Evolutionary conservation across 2,797 vertebrate genomes (phyloP).

Genomic region (Microctenopoma stevenorrisi): DNA sequence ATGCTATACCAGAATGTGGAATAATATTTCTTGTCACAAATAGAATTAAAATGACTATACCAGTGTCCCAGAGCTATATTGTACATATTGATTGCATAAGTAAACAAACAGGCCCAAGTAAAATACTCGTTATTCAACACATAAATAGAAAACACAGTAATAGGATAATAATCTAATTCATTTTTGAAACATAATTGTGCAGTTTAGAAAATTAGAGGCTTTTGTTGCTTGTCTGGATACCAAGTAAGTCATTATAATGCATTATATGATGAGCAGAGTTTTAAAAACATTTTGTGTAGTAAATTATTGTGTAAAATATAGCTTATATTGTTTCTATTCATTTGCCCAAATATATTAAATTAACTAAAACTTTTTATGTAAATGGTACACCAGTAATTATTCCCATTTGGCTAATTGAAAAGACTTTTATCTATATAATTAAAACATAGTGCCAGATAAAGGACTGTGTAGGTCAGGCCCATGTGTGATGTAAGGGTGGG

Average conservation of each 20-base stretch:
- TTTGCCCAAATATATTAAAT: too few species aligned
- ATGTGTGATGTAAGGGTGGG: slow-evolving; percentile 18
- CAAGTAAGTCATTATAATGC: background rate
- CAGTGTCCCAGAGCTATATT: background rate
- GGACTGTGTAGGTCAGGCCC: background rate
- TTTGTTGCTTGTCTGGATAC: too few species aligned
- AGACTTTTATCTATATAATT: too few species aligned
- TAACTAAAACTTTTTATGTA: background rate
- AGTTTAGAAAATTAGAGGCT: background rate
- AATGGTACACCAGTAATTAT: background rate
- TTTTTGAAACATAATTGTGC: background rate
- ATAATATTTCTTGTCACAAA: background rate
- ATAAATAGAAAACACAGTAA: background rate
- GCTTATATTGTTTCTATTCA: too few species aligned
- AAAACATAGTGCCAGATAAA: background rate
- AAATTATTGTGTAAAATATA: background rate
- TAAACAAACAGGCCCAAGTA: background rate
- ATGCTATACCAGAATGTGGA: background rate
- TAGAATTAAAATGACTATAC: background rate
- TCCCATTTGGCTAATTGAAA: background rate
- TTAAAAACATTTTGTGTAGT: background rate
- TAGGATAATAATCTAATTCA: background rate
- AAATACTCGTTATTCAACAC: background rate
- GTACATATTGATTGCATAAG: background rate
- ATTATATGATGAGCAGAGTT: background rate